phyloP scores from a whole-genome alignment of 1,140 invertebrate species.

The Bombus ignitus region DNA sequence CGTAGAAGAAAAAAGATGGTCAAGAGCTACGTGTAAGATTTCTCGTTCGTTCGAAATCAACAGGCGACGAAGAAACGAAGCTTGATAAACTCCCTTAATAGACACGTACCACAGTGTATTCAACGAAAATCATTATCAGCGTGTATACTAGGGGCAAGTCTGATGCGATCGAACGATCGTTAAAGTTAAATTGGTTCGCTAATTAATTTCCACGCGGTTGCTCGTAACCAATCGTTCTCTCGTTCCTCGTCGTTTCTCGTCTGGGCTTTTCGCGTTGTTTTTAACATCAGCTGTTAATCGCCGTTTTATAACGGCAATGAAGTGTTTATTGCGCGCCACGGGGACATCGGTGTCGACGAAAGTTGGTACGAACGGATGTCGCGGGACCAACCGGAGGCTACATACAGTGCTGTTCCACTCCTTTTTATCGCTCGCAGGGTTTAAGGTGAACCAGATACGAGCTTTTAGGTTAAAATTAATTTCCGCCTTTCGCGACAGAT shows the following conservation, averaged over 20 bases:
- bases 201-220: conserved; percentile 76
- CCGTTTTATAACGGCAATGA: conserved; percentile 3
- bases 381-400: background rate
- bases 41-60: conserved; percentile 56
- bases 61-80: conserved; percentile 65
- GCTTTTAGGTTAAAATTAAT: background rate
- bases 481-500: background rate
- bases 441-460: background rate
- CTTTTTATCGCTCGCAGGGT: background rate
- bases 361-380: background rate
- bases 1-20: background rate
- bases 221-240: conserved; percentile 45
- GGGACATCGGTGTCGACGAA: background rate
- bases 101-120: conserved; percentile 52
- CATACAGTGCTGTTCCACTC: background rate
- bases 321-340: background rate
- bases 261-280: conserved; percentile 33
- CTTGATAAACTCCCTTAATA: conserved; percentile 61
- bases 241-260: background rate
- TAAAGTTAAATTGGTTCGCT: conserved; percentile 78
- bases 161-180: conserved; percentile 70
- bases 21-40: background rate
- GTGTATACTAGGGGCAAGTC: conserved; percentile 64
- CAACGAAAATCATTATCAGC: conserved; percentile 73
- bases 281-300: conserved; percentile 32